Percentiles rank a stretch among this genome's conserved stretches.
Evolutionary conservation across 2,113 vertebrate species (phyloP).

Genomic region (Osmerus mordax): DNA sequence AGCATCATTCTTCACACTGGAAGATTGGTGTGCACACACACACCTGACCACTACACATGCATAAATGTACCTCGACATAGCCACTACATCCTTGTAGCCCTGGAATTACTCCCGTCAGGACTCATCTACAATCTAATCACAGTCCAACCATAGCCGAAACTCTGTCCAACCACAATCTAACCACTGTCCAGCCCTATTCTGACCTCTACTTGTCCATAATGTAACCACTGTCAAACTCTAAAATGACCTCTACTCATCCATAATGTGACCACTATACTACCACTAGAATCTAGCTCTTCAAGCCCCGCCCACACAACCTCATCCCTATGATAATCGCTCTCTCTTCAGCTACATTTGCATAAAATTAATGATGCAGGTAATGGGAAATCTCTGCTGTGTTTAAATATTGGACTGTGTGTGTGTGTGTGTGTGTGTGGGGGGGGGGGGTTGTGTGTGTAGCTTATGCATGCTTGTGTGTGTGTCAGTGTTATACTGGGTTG

Average conservation of each 20-base stretch:
- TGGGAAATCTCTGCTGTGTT: conserved; percentile 32
- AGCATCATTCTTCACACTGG: too few relatives aligned
- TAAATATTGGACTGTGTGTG: conserved; percentile 32
- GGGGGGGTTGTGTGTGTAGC: not conserved
- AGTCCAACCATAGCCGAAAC: too few relatives aligned
- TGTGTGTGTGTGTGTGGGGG: not conserved
- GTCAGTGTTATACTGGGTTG: not conserved
- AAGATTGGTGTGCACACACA: too few relatives aligned
- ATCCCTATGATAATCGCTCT: not conserved
- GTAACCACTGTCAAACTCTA: too few relatives aligned
- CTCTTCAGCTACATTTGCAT: conserved; percentile 16
- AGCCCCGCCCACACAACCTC: not conserved
- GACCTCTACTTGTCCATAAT: too few relatives aligned
- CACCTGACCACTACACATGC: too few relatives aligned
- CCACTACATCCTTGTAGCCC: too few relatives aligned
- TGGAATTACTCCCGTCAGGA: too few relatives aligned
- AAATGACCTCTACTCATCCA: not conserved
- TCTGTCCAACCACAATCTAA: too few relatives aligned
- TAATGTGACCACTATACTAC: not conserved
- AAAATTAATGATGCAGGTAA: conserved; percentile 47
- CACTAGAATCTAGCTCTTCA: not conserved
- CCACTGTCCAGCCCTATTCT: too few relatives aligned
- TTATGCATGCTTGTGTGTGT: not conserved
- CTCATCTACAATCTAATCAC: too few relatives aligned
- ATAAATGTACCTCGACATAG: too few relatives aligned